Base-by-base conservation (phyloP, 2,797 vertebrate genomes). In the Columba guinea region DNA sequence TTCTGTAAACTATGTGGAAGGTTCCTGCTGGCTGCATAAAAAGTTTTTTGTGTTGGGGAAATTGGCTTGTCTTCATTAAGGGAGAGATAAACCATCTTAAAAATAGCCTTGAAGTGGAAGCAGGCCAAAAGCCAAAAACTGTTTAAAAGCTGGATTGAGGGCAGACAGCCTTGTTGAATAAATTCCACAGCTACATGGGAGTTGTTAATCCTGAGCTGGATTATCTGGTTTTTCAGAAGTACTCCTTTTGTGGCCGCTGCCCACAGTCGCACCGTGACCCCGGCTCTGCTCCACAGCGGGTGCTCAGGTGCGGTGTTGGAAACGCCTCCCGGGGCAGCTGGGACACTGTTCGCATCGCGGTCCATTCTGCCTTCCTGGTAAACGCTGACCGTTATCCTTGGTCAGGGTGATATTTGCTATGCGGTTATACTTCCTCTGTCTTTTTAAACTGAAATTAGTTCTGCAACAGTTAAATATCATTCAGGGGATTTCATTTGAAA, bases 121-220 rank as follows among this genome's bases (percentile, higher is more conserved):
- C 62, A 44, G 63, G 64, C 32, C 52, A 96, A 88, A 88, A 91
- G 73, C 89, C 62, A 73, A 73, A 76, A 90, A 41, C 41, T 28
- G 10, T 56, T 84, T 65, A 62, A 71, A 84, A 88, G 44, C 69
- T 74, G 69, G 67, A 79, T 56, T 84, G 73, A 90, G 79, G 67
- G 49, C 87, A 79, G 67, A 19, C 39, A 44, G 86, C 63, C 64
- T 81, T 88, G 30, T 74, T 92, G 84, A 88, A 70, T 63, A 89
- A 92, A 96, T 83, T 89, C 75, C 60, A 35, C 37, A 26, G 67
- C 78, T 75, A 39, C 39, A 23, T 11, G 44, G 85, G 26, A 32
- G 71, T 35, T 78, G 44, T 55, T 96, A 94, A 96, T 95, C 93
- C 82, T 91, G 84, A 87, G 90, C 88, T 78, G 90, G 81, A 89